These are phyloP conservation scores for Amiota mariae DNA, from an alignment of 2,888 invertebrate genomes.

Conservation along the genomic window DNA sequence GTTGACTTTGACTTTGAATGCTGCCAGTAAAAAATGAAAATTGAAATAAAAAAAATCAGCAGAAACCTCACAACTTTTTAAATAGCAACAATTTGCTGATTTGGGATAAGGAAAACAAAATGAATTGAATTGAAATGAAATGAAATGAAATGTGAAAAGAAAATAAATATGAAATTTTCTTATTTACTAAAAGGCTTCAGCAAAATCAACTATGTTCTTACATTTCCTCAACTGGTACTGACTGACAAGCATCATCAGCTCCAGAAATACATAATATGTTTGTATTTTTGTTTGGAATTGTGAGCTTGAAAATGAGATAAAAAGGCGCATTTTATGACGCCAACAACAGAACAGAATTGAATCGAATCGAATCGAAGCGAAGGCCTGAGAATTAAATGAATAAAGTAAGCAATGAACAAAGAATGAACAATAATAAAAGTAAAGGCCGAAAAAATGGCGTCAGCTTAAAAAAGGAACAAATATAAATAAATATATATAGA, in stretches of 20 bases:
- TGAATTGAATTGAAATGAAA: conserved; percentile 4
- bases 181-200: conserved; percentile 6
- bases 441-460: background rate
- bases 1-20: background rate
- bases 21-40: background rate
- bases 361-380: too few relatives aligned
- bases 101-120: background rate
- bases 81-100: too few relatives aligned
- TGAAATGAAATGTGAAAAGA: background rate
- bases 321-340: conserved; percentile 5
- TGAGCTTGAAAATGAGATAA: too few relatives aligned
- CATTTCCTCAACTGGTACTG: too few relatives aligned
- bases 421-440: conserved; percentile 32
- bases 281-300: background rate
- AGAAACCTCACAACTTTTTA: background rate
- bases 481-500: conserved; percentile 9
- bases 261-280: background rate
- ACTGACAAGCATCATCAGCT: too few relatives aligned
- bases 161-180: conserved; percentile 12
- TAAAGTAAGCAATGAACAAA: too few relatives aligned
- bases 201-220: background rate
- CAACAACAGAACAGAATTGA: too few relatives aligned
- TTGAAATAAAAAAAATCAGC: background rate
- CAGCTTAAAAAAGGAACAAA: conserved; percentile 21
- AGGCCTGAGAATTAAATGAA: too few relatives aligned